A percentile compares a stretch with the other conserved stretches of the same genome.
Evolutionary conservation across 2,888 invertebrate genomes (phyloP).

Genomic region (Cryptocephalus moraei): DNA sequence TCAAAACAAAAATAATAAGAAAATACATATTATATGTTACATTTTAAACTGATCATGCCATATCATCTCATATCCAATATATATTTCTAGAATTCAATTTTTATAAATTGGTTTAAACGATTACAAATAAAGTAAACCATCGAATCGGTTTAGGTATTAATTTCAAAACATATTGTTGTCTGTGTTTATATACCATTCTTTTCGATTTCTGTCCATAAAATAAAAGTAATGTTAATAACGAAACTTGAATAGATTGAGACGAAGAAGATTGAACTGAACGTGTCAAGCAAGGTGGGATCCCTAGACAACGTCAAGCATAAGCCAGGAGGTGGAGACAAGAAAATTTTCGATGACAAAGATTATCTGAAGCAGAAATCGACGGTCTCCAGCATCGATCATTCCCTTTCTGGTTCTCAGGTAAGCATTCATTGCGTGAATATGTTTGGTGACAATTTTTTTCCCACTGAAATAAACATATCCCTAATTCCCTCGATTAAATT

Average conservation of each 20-base stretch:
- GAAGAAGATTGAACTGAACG: constrained; percentile 86
- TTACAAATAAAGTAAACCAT: too few relatives aligned
- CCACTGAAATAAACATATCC: background rate
- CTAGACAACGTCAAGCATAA: constrained; percentile 84
- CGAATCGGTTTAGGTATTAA: too few relatives aligned
- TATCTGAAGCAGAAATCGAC: constrained; percentile 66
- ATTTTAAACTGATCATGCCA: too few relatives aligned
- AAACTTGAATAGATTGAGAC: constrained; percentile 59
- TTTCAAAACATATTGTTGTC: too few relatives aligned
- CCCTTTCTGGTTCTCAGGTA: constrained; percentile 47
- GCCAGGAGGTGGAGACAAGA: constrained; percentile 88
- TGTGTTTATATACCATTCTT: too few relatives aligned
- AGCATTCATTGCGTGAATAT: constrained; percentile 15
- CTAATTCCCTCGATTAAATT: background rate
- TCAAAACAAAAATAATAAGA: too few relatives aligned
- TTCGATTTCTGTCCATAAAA: too few relatives aligned
- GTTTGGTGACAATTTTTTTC: background rate
- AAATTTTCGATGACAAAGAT: constrained; percentile 87
- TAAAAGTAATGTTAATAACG: too few relatives aligned
- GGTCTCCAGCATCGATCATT: constrained; percentile 43
- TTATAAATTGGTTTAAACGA: too few relatives aligned
- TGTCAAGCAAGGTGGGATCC: constrained; percentile 85
- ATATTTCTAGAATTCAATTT: too few relatives aligned
- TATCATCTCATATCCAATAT: too few relatives aligned
- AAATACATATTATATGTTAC: too few relatives aligned